Base-by-base conservation (phyloP, 2,888 invertebrate species). In the Amaurobius ferox region DNA sequence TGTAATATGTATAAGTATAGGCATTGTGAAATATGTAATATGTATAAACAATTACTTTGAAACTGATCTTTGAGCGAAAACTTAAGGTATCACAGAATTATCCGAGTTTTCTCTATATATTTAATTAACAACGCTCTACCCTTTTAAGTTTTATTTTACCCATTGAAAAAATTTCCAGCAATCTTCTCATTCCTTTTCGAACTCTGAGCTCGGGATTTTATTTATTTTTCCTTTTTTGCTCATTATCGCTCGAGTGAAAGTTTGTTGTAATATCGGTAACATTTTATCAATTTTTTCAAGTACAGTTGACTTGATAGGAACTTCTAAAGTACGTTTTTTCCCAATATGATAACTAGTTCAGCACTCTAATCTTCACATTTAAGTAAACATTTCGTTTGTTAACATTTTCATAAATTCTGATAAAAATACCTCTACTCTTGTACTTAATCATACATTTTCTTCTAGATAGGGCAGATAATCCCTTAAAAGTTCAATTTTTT, bases 321-420 rank as follows among this genome's bases (percentile, higher is more conserved):
- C 23, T 23, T 55, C 55, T 55, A 55, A 55, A 55, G 55, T 55
- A 23, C 55, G 55, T 55, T 55, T 19, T 55, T 1, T 55, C 55
- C 13, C n/a, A n/a, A 16, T 16, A 7, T 44, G 44, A 44, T 44
- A 44, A 16, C 44, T 44, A 44, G 6, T 44, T 16, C 44, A 44
- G 6, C 44, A 6, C 1, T 19, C 23, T 55, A 19, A 55, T 55
- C 55, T 3, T 55, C 19, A 55, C 23, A 55, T 55, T 55, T 55
- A 55, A 55, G 55, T 55, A 55, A 55, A 55, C 55, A 55, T 55
- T 55, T n/a, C 55, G 11, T 23, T 55, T 55, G 55, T 55, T 55
- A 55, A 55, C 55, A 55, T 55, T 55, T 55, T 23, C 55, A 55
- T 55, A 55, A 55, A 55, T 55, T 11, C 23, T 23, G 55, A 55